Base-by-base conservation (phyloP, 2,888 invertebrate species). In the Melieria crassipennis region DNA sequence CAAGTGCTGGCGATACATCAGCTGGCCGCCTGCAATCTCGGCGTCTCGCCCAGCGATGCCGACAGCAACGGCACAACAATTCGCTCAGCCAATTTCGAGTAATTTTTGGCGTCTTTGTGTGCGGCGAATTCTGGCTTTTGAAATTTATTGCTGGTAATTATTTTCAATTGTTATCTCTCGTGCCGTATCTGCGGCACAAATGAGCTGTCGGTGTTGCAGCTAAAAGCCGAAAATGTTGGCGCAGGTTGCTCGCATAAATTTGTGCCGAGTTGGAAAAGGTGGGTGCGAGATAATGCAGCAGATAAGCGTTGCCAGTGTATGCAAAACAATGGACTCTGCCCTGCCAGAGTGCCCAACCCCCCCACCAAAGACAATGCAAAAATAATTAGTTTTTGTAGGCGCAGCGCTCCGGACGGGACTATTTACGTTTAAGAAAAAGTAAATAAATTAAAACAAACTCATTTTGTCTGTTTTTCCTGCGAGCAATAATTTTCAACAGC, bases 121-220 rank as follows among this genome's bases (percentile, higher is more conserved):
- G 63, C 50, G 42, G 56, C 30, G 30, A 30, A 30, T 30, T 65
- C 7, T 30, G 30, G 30, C 43, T 72, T 73, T 30, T 30, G 30
- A 30, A 30, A 30, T 30, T 30, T 76, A 76, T 76, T 73, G 46
- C 57, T 57, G 67, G 70, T 72, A 76, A 76, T 76, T 73, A 69
- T 57, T 69, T 69, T 69, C 57, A 58, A 64, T 48, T 69, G 61
- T 57, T 72, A 72, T 72, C 72, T 56, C 48, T 56, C 50, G 58
- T 47, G 30, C 45, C 50, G 60, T 55, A 57, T 56, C 66, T 66
- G 13, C 30, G 45, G 55, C 30, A 65, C 55, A 65, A 65, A 65
- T 65, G 52, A 16, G 11, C 10, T 43, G 48, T 55, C 10, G 11
- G 42, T 13, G 43, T 43, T 45, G 55, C 16, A 63, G 48, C 7